Evolutionary conservation across 2,888 invertebrate genomes (phyloP).

Genomic region (Marronus borbonicus): DNA sequence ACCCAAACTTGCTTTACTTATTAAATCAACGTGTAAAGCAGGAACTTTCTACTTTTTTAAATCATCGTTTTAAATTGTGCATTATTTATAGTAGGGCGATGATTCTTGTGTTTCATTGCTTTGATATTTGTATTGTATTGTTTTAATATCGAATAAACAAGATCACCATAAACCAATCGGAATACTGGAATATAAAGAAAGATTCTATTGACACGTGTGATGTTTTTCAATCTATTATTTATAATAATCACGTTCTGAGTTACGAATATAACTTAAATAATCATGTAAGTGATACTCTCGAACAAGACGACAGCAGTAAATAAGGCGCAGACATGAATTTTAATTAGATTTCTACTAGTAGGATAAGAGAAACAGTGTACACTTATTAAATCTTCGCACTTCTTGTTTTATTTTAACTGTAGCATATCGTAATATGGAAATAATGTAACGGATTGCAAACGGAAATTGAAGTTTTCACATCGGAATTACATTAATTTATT

Average conservation of each 20-base stretch:
- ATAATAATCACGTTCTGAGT: background rate
- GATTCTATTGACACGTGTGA: background rate
- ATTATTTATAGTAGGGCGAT: background rate
- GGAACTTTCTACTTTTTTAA: constrained; percentile 36
- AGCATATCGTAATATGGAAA: background rate
- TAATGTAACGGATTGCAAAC: background rate
- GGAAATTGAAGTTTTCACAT: background rate
- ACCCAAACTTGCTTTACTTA: constrained; percentile 19
- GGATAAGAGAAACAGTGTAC: background rate
- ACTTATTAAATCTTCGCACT: background rate
- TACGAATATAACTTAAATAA: background rate
- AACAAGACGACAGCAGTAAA: constrained; percentile 14
- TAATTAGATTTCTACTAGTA: constrained; percentile 23
- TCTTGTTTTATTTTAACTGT: background rate
- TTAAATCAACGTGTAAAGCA: constrained; percentile 17
- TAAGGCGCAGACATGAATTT: background rate
- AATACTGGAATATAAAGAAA: background rate
- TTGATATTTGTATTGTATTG: background rate
- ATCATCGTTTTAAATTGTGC: constrained; percentile 11
- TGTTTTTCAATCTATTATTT: background rate
- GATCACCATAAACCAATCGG: background rate
- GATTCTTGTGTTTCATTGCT: background rate
- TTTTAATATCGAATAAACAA: background rate
- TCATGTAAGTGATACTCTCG: background rate
- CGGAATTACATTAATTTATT: background rate